phyloP scores from a whole-genome alignment of 2,797 vertebrate species.

The Eospalax fontanierii region DNA sequence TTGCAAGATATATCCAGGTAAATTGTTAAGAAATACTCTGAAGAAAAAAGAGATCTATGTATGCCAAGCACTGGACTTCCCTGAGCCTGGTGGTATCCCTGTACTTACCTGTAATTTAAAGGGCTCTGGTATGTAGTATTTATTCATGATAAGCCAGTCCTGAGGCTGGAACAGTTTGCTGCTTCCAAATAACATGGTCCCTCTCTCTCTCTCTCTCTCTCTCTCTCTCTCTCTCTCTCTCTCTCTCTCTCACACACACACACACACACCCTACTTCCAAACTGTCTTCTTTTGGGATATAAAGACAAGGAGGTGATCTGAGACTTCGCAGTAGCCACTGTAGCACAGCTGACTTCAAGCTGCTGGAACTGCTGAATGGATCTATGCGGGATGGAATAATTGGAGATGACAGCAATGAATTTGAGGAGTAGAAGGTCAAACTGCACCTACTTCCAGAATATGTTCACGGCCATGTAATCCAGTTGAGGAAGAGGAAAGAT shows the following conservation, averaged over 20 bases:
- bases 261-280: not conserved
- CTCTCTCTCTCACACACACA: not conserved
- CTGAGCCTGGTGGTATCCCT: not conserved
- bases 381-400: not conserved
- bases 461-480: not conserved
- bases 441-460: not conserved
- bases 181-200: slow-evolving; percentile 1
- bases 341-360: not conserved
- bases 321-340: rapidly evolving
- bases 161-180: not conserved
- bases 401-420: not conserved
- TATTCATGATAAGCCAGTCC: not conserved
- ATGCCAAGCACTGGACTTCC: not conserved
- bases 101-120: not conserved
- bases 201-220: too few species aligned
- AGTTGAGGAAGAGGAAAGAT: not conserved
- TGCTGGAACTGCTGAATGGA: too few species aligned
- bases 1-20: slow-evolving; percentile 27
- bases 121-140: not conserved
- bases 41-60: not conserved
- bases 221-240: not conserved
- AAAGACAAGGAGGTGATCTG: not conserved
- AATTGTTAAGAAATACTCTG: slow-evolving; percentile 1
- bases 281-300: not conserved
- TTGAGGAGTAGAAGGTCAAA: not conserved